Evolutionary conservation across 1,140 invertebrate species (phyloP), one percentile per base, ranked within the genome.

Genomic region (Druon quercuslanigerum): DNA sequence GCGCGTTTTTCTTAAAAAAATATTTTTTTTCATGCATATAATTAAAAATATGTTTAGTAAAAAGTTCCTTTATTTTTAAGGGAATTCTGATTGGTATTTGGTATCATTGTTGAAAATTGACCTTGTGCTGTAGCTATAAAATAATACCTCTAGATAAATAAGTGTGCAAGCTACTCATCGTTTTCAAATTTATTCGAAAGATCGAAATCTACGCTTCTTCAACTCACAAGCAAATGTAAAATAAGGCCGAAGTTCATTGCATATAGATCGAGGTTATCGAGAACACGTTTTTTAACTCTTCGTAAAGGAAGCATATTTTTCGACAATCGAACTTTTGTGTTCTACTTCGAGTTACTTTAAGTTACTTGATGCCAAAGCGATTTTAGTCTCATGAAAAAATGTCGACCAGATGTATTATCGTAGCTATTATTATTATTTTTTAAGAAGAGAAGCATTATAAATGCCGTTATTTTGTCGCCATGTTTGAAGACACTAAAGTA

Each of bases 141-240:
- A n/a, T 66, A n/a, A 66, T 40, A 46, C 14, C n/a, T 66, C 14
- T 66, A 66, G 13, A 66, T 16, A 60, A 16, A 66, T 66, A 66
- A 46, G 60, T 70, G 73, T 78, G 75, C 79, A 72, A 60, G 77
- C 73, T 80, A 80, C 81, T 84, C 84, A 76, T 83, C 71, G 71
- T 83, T 82, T 83, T 82, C 79, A 84, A 87, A 87, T 89, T 85
- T 88, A 89, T 87, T 84, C 83, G 57, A 74, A 78, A 86, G 87
- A 87, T 88, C 72, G 78, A 82, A 86, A 88, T 87, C 85, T 78
- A 76, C 52, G 72, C 71, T 81, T 81, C 60, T 81, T 81, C 60
- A 66, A 66, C 14, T 66, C 25, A 66, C 60, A 66, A 51, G 8
- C 78, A 66, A 79, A 83, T 86, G 82, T 78, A 87, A 87, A 87